Base-by-base conservation (phyloP, 2,888 invertebrate species). In the Drosophila kuntzei region DNA sequence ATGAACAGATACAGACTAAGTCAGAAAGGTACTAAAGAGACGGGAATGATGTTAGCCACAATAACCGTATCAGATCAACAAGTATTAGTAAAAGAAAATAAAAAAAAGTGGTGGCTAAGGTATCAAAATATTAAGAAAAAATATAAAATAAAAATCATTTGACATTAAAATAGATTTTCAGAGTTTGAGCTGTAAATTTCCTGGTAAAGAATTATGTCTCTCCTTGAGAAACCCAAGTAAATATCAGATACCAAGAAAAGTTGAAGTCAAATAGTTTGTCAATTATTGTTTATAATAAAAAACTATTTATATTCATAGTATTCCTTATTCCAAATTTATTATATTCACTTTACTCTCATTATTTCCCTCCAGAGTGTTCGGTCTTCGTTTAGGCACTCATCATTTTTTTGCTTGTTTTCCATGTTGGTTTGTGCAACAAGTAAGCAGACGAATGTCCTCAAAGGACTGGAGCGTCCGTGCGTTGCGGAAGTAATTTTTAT, bases 401-500 rank as follows among this genome's bases (percentile, higher is more conserved):
- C 44, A 25, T 7, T 61, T 58, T 41, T 16, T 41, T 47, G 47
- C 41, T 41, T 41, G 22, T 41, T 41, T 20, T 41, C 22, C 41
- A 41, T 41, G 41, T 22, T 47, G 16, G 22, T 43, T 37, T 47
- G 62, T 32, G 79, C 82, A 81, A 75, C 79, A 81, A 79, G 71
- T 79, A 27, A 65, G 36, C 49, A 54, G 25, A 27, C 57, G 47
- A 66, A 27, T 46, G 50, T 68, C 72, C 70, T 47, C 43, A 51
- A 41, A 70, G 65, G 75, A 78, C n/a, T 44, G 53, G 44, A 54
- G 78, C 83, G 62, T 66, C 66, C 85, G 81, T 80, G 85, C 85
- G 67, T 87, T 71, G 83, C 91, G 91, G 92, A 92, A 91, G 86
- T 84, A 91, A 91, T 91, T 91, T 92, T 91, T 92, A 92, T 91